Percentiles rank a stretch among this genome's conserved stretches.
Conservation (phyloP, 2,888 invertebrate genomes). For the Polylopha cassiicola region DNA sequence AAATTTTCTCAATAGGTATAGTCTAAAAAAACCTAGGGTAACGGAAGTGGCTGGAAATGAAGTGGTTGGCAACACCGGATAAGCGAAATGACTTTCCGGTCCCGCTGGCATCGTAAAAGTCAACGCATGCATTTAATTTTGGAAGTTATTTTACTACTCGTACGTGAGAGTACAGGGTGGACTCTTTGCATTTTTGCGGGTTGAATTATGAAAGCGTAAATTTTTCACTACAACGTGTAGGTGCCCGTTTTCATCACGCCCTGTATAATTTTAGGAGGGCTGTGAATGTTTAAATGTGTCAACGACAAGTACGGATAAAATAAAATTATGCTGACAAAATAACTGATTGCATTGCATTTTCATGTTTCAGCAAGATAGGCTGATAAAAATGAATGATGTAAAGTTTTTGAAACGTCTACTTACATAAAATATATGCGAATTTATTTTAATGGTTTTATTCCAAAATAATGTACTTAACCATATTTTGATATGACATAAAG, state of each 20-base stretch:
- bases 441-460: no score
- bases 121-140: constrained; percentile 66
- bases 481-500: no score
- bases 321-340: no score
- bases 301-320: constrained; percentile 1
- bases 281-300: constrained; percentile 1
- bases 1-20: constrained; percentile 17
- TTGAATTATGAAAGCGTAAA: constrained; percentile 34
- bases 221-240: constrained; percentile 30
- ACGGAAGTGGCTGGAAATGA: constrained; percentile 43
- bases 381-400: no score
- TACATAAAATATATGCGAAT: no score
- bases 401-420: no score
- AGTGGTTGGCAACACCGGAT: constrained; percentile 51
- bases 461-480: no score
- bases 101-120: constrained; percentile 58
- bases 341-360: no score
- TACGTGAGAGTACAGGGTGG: constrained; percentile 24
- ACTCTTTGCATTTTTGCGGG: constrained; percentile 26
- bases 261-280: constrained; percentile 1
- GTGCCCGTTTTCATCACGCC: constrained; percentile 13
- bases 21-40: constrained; percentile 45
- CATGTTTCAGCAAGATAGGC: no score
- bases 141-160: constrained; percentile 44
- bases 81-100: constrained; percentile 58